Evolutionary conservation across 2,113 vertebrate genomes (phyloP).

Genomic region (Stictonetta naevosa): DNA sequence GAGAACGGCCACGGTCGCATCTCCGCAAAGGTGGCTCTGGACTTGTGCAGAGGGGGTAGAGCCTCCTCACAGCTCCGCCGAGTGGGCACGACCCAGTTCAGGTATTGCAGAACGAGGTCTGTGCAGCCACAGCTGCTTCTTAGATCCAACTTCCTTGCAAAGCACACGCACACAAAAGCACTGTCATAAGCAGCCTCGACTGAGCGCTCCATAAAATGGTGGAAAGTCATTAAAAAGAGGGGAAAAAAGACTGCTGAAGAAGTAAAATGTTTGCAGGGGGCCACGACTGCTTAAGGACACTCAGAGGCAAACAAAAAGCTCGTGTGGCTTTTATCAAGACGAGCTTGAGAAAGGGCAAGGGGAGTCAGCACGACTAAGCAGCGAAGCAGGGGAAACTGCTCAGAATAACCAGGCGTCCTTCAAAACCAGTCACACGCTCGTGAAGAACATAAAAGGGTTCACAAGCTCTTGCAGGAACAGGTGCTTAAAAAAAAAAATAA

Average conservation of each 20-base stretch:
- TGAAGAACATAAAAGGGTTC: background rate
- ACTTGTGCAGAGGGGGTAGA: background rate
- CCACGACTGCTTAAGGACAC: background rate
- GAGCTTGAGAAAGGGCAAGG: background rate
- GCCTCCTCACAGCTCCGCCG: background rate
- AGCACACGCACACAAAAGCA: background rate
- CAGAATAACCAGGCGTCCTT: fast-evolving
- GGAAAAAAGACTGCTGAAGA: background rate
- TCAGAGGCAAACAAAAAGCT: background rate
- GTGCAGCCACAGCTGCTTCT: background rate
- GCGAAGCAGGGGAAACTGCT: background rate
- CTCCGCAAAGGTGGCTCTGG: background rate
- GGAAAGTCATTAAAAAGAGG: background rate
- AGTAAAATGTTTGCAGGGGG: background rate
- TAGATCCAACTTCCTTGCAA: background rate
- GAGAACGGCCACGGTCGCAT: fast-evolving
- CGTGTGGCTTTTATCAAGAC: fast-evolving
- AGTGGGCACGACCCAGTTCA: background rate
- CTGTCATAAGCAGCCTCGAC: background rate
- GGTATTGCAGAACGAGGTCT: fast-evolving
- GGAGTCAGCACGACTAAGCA: fast-evolving
- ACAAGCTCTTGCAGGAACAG: background rate
- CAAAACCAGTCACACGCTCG: background rate
- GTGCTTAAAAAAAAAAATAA: background rate
- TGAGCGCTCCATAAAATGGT: background rate